Percentiles rank a stretch among this genome's conserved stretches.
Conservation (phyloP, 2,797 vertebrate species). For the Sebastes nivosus region DNA sequence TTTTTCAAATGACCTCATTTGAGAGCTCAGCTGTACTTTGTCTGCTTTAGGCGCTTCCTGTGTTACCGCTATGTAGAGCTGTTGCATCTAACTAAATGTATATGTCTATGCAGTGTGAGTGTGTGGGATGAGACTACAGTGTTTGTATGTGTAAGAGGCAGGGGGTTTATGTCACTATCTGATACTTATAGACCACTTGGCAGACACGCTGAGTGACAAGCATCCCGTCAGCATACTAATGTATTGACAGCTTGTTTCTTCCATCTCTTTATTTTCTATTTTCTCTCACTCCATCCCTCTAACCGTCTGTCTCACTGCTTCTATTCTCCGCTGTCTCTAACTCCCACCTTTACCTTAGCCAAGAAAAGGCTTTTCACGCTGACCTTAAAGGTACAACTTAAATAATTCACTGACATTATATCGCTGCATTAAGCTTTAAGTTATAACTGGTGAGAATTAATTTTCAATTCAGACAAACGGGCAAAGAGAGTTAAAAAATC, state of each 20-base stretch:
- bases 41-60: slow-evolving; percentile 37
- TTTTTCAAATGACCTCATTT: slow-evolving; percentile 50
- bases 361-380: not conserved
- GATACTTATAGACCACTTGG: slow-evolving; percentile 36
- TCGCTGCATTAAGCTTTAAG: not conserved
- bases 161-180: slow-evolving; percentile 17
- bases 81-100: slow-evolving; percentile 20
- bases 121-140: not conserved
- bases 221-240: slow-evolving; percentile 30
- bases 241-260: slow-evolving; percentile 6
- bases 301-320: not conserved
- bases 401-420: slow-evolving; percentile 49
- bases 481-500: not conserved
- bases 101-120: slow-evolving; percentile 4
- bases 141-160: not conserved
- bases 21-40: slow-evolving; percentile 31
- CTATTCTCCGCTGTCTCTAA: not conserved
- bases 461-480: not conserved
- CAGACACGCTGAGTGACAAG: slow-evolving; percentile 22
- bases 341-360: not conserved
- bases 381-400: slow-evolving; percentile 29
- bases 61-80: slow-evolving; percentile 10
- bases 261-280: not conserved
- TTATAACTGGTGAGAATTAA: not conserved
- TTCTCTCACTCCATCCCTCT: not conserved